Base-by-base conservation (phyloP, 2,113 vertebrate species). In the Indri indri region DNA sequence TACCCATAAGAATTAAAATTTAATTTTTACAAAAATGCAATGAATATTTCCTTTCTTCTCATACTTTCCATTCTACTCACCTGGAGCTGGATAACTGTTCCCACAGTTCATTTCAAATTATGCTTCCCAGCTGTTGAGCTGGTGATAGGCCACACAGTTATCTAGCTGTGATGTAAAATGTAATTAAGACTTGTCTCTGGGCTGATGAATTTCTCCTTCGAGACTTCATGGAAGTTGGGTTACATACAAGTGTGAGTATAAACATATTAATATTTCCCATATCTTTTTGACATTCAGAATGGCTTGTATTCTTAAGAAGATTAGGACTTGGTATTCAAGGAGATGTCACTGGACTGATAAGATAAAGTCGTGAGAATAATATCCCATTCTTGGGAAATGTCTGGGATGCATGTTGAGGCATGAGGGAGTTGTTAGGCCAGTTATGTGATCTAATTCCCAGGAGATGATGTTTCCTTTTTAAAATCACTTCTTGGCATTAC, bases 261-360 rank as follows among this genome's bases (percentile, higher is more conserved):
- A 96, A 96, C 37, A 88, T 92, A 88, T 85, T 97, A 92, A 88
- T 92, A 88, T 85, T 97, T 94, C 80, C 70, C 61, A 14, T 87
- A 83, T 80, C 90, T 68, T 84, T 93, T 73, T 94, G 50, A 96
- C 73, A 83, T 93, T 92, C 77, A 12, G 1, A 16, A 30, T 86
- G 45, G 65, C 34, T 94, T 94, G 81, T 89, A 52, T 5, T 73
- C 90, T 84, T 97, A 89, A 86, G 52, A 89, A 74, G 42, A 93
- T 85, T 77, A 90, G 83, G 34, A 92, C 27, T 91, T 97, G 22
- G 47, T 77, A 88, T 95, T 96, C 59, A 66, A 96, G 59, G 34
- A 40, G n/a, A 73, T 97, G 59, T 86, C 80, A 32, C 34, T 93
- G 42, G 14, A 5, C 65, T 96, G 96, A 96, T 96, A 89, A 96